phyloP scores from a whole-genome alignment of 2,113 vertebrate species.

The Azemiops feae region DNA sequence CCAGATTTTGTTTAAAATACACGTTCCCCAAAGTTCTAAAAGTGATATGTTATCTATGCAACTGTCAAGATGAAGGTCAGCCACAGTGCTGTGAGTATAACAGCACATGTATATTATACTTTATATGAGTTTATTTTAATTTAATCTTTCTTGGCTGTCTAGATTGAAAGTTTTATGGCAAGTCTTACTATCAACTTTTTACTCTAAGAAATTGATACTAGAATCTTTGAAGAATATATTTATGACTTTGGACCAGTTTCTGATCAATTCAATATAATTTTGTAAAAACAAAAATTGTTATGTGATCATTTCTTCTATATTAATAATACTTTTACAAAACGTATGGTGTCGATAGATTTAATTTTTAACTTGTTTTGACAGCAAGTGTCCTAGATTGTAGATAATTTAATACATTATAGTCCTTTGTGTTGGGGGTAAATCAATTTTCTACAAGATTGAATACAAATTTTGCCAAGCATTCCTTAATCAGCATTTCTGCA shows the following conservation, averaged over 20 bases:
- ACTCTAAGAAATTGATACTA: constrained; percentile 42
- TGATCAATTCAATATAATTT: constrained; percentile 56
- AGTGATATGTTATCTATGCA: constrained; percentile 58
- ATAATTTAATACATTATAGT: neutral
- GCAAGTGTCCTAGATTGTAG: neutral
- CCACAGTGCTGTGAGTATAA: constrained; percentile 56
- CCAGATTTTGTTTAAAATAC: constrained; percentile 51
- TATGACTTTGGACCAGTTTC: constrained; percentile 54
- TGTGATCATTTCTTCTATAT: constrained; percentile 50
- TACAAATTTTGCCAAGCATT: neutral
- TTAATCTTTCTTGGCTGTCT: constrained; percentile 36
- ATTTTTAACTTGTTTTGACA: constrained; percentile 27
- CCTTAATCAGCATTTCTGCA: neutral
- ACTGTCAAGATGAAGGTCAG: constrained; percentile 65
- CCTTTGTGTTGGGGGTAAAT: neutral
- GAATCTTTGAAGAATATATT: constrained; percentile 48
- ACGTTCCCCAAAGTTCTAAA: constrained; percentile 36
- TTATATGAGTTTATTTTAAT: constrained; percentile 33
- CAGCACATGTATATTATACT: constrained; percentile 51
- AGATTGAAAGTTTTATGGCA: constrained; percentile 41
- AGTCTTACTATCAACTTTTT: constrained; percentile 46
- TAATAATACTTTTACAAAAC: constrained; percentile 57
- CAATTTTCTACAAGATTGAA: neutral
- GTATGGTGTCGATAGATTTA: constrained; percentile 37
- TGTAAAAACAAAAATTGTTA: constrained; percentile 58